Base-by-base conservation (phyloP, 2,113 vertebrate species). In the Campylomormyrus numenius region DNA sequence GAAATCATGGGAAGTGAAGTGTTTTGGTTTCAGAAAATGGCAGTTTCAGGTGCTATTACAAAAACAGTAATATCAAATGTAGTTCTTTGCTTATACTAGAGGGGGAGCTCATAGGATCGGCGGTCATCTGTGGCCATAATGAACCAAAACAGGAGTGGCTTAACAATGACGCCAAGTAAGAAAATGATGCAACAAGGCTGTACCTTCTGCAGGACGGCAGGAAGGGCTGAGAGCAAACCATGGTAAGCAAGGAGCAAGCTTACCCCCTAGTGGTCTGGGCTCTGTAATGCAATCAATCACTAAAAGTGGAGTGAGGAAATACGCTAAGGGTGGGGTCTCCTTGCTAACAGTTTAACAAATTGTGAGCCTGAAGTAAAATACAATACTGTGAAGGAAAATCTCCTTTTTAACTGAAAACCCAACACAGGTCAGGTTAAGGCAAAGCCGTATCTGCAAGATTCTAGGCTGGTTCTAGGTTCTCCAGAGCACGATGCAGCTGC, bases 31-130 rank as follows among this genome's bases (percentile, higher is more conserved):
- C 77, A 45, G 48, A 89, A 89, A 89, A 85, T 85, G 89, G 89
- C 89, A 89, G 89, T 89, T 89, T 85, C 31, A 85, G 52, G 39
- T 66, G 53, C 52, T 46, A 42, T 46, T 89, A 84, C 80, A 89
- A 89, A 89, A 89, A 52, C 42, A 49, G 88, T 88, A n/a, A 89
- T 62, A 89, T 42, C 89, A 89, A 85, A 84, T 48, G 50, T 15
- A 27, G 19, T 85, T 58, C 13, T 89, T n/a, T 80, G 31, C 17
- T 70, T 24, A 52, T 80, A 52, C 9, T 17, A 45, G 27, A 42
- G 3, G 50, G 50, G 31, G 48, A 19, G 77, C 21, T 84, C 42
- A 66, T 46, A 46, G 48, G 7, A 62, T 27, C 70, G n/a, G 53
- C 8, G 53, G 8, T 21, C 27, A 45, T 84, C 42, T 62, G 19